These are phyloP conservation scores for Orius laevigatus DNA, from an alignment of 1,140 invertebrate species.

Conservation along the genomic window DNA sequence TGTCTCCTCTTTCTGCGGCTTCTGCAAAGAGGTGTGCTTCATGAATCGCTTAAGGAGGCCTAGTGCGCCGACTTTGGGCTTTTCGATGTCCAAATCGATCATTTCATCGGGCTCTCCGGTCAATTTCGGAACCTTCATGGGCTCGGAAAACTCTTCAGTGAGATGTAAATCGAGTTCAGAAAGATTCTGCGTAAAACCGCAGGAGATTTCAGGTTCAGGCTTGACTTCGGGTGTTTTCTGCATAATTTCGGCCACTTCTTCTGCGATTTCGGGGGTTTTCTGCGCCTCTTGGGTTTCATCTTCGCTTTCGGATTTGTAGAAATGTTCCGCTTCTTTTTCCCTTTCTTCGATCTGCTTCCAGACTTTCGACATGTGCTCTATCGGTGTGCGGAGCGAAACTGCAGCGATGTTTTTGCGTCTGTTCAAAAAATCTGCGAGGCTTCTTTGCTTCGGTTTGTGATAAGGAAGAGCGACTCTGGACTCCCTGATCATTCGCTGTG, in stretches of 20 bases:
- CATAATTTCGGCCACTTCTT: slow-evolving; percentile 1
- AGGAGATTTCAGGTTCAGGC: too few relatives aligned
- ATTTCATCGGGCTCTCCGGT: slow-evolving; percentile 36
- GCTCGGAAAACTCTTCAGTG: slow-evolving; percentile 14
- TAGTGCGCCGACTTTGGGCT: slow-evolving; percentile 32
- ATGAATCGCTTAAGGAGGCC: slow-evolving; percentile 37
- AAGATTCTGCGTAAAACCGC: too few relatives aligned
- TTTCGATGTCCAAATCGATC: slow-evolving; percentile 36
- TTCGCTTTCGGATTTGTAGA: slow-evolving; percentile 41
- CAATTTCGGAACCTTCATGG: slow-evolving; percentile 29
- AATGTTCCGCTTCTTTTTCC: slow-evolving; percentile 38
- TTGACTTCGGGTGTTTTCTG: not conserved
- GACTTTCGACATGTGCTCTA: slow-evolving; percentile 34
- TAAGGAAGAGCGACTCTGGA: slow-evolving; percentile 53
- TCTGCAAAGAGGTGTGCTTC: slow-evolving; percentile 34
- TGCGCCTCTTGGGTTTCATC: slow-evolving; percentile 21
- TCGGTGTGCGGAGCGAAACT: slow-evolving; percentile 34
- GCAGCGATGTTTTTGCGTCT: slow-evolving; percentile 24
- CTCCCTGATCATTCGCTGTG: slow-evolving; percentile 50
- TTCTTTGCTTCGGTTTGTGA: slow-evolving; percentile 54
- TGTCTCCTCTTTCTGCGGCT: slow-evolving; percentile 22
- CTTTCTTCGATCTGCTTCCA: slow-evolving; percentile 35
- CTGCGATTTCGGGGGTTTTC: slow-evolving; percentile 5
- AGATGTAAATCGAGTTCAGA: slow-evolving; percentile 22
- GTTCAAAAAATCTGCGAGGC: slow-evolving; percentile 52